Conservation (phyloP, 2,888 invertebrate genomes). For the Epistrophe eligans region DNA sequence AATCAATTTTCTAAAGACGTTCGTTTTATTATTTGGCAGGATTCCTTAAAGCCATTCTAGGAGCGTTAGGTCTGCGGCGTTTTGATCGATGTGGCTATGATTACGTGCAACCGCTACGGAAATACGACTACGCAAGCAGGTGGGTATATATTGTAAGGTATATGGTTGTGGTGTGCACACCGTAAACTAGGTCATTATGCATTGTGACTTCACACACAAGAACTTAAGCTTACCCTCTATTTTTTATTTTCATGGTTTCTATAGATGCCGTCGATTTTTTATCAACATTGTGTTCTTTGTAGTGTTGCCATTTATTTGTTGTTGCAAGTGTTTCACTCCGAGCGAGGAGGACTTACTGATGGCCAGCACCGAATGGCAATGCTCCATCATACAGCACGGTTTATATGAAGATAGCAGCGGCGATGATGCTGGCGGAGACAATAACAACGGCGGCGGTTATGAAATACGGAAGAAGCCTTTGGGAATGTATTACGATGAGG, state of each 20-base stretch:
- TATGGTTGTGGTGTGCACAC: slow-evolving; percentile 8
- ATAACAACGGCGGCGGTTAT: slow-evolving; percentile 30
- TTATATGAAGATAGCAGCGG: slow-evolving; percentile 55
- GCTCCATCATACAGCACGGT: slow-evolving; percentile 69
- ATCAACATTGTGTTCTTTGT: slow-evolving; percentile 79
- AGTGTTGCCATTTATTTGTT: slow-evolving; percentile 78
- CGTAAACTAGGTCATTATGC: slow-evolving; percentile 39
- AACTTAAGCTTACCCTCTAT: slow-evolving; percentile 14
- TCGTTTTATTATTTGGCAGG: slow-evolving; percentile 75
- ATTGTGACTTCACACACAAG: slow-evolving; percentile 22
- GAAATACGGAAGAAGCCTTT: slow-evolving; percentile 32
- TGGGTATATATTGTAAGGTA: slow-evolving; percentile 44
- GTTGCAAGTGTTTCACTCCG: slow-evolving; percentile 79
- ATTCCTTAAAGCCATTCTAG: slow-evolving; percentile 79
- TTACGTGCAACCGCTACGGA: slow-evolving; percentile 78
- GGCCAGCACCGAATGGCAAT: slow-evolving; percentile 79
- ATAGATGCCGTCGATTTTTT: slow-evolving; percentile 77
- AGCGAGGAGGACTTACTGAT: slow-evolving; percentile 78
- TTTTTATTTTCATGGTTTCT: slow-evolving; percentile 6
- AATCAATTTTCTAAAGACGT: slow-evolving; percentile 49
- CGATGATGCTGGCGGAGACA: slow-evolving; percentile 25
- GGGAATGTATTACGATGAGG: not conserved
- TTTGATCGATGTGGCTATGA: slow-evolving; percentile 78
- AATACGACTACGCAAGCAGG: slow-evolving; percentile 77
- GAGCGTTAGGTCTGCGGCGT: slow-evolving; percentile 69